Conservation (phyloP, 2,888 invertebrate species). For the Diabrotica balteata region DNA sequence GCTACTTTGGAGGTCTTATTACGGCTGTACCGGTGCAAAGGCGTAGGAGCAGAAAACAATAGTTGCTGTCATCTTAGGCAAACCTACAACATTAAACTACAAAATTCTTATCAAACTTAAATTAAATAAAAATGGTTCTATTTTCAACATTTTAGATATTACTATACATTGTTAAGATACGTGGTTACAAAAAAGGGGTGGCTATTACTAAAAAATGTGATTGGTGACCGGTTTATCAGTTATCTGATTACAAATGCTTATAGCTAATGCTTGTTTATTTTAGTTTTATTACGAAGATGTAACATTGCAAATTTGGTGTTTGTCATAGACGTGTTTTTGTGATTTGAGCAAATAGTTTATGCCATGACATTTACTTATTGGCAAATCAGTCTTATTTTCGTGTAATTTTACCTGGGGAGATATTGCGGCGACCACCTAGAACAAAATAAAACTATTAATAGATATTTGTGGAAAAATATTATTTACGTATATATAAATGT, state of each 20-base stretch:
- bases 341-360: constrained; percentile 51
- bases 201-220: constrained; percentile 15
- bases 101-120: too few relatives aligned
- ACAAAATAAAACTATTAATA: constrained; percentile 27
- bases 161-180: background rate
- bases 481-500: background rate
- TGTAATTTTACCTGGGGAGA: constrained; percentile 32
- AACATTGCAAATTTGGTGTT: constrained; percentile 33
- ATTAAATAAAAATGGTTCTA: constrained; percentile 9
- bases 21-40: too few relatives aligned
- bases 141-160: background rate
- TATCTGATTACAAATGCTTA: constrained; percentile 6
- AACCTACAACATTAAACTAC: too few relatives aligned
- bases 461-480: background rate
- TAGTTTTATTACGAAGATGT: constrained; percentile 12
- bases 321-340: constrained; percentile 39
- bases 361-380: constrained; percentile 48
- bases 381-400: constrained; percentile 52
- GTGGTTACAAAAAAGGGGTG: constrained; percentile 15
- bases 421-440: constrained; percentile 42
- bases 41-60: too few relatives aligned
- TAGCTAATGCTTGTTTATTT: constrained; percentile 5
- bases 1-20: too few relatives aligned
- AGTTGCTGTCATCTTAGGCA: too few relatives aligned
- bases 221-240: constrained; percentile 18